These are phyloP conservation scores for Neoniphon sammara DNA, from an alignment of 2,797 vertebrate species.

Conservation along the genomic window DNA sequence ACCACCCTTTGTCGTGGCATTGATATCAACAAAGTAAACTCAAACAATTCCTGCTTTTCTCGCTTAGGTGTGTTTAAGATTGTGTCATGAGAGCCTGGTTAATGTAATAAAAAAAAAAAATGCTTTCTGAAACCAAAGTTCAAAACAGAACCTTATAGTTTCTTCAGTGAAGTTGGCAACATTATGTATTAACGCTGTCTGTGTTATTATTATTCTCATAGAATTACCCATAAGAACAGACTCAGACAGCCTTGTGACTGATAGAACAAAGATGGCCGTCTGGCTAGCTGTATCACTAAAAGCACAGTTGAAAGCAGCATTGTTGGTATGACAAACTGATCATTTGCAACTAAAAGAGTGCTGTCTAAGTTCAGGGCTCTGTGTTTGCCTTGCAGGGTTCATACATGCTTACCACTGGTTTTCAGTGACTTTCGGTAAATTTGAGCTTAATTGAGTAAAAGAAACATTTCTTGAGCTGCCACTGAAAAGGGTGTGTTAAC, in stretches of 20 bases:
- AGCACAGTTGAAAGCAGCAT: too few relatives aligned
- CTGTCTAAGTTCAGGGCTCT: too few relatives aligned
- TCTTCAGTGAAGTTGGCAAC: not conserved
- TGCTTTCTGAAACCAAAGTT: not conserved
- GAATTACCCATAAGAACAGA: not conserved
- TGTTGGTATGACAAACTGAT: not conserved
- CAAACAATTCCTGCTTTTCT: not conserved
- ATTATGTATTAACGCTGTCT: not conserved
- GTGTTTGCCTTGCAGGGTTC: too few relatives aligned
- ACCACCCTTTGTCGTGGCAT: not conserved
- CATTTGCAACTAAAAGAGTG: too few relatives aligned
- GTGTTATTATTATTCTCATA: not conserved
- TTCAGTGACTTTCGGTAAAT: too few relatives aligned
- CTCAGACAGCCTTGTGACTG: not conserved
- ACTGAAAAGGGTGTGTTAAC: too few relatives aligned
- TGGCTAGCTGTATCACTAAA: not conserved
- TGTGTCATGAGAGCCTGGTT: not conserved
- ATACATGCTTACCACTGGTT: too few relatives aligned
- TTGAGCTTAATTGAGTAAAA: too few relatives aligned
- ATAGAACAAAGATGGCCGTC: not conserved
- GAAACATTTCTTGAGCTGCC: too few relatives aligned
- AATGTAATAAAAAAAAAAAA: constrained; percentile 15
- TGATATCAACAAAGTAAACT: not conserved
- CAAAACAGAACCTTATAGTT: not conserved
- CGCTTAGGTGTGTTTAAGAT: not conserved